Evolutionary conservation across 2,888 invertebrate genomes (phyloP), one percentile per base, ranked within the genome.

Genomic region (Platycnemis pennipes): DNA sequence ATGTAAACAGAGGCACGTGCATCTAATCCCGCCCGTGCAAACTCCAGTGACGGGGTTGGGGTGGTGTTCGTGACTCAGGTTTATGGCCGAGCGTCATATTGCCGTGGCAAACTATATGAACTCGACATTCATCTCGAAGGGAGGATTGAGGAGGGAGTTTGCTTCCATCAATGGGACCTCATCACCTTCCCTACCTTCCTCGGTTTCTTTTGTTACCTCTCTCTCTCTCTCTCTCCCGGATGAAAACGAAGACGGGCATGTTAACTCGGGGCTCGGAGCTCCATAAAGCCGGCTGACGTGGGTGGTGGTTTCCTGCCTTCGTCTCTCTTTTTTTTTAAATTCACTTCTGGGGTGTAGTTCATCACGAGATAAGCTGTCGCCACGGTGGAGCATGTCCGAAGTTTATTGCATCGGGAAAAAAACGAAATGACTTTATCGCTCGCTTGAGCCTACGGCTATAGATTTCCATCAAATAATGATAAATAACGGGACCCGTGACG

Each of bases 1-100:
- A 44, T 44, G 91, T 69, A 91, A 91, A 91, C 91, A 91, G 44
- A 44, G 91, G 42, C 91, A 91, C 91, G 91, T 91, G 91, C 63
- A 56, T 91, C 44, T 91, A 91, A 91, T 91, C 91, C 63, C 91
- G 46, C 88, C 49, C 89, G 45, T 89, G 56, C 56, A 19, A 37
- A 37, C 89, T 89, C 49, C 53, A 49, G 63, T 22, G 63, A 49
- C 49, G 8, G 8, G 7, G 49, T n/a, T n/a, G n/a, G n/a, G n/a
- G n/a, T n/a, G n/a, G n/a, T n/a, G 26, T 91, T 69, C 91, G 63
- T 91, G 56, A 91, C 91, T 69, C 22, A 44, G 69, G 22, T 89
- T 42, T 91, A 45, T 46, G 87, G 44, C n/a, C n/a, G 46, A 87
- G 87, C 87, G 44, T 87, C 87, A 87, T 87, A 87, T 87, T 87